These are phyloP conservation scores for Bombus breviceps DNA, from an alignment of 1,140 invertebrate species.

Conservation along the genomic window DNA sequence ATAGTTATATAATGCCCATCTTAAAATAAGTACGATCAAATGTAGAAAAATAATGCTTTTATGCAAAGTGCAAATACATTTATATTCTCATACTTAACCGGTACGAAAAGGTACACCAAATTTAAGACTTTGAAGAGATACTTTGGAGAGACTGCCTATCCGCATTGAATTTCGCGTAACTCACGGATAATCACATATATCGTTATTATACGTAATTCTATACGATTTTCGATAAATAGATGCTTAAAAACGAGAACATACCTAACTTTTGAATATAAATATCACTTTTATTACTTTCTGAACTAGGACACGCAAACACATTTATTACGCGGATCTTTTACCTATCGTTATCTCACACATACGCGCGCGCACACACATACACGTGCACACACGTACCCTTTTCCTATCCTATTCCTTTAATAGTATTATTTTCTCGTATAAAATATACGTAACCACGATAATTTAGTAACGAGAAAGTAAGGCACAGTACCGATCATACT, in stretches of 20 bases:
- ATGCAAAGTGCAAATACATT: not conserved
- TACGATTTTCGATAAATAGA: not conserved
- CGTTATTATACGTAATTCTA: not conserved
- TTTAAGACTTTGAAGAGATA: not conserved
- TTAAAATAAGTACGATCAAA: not conserved
- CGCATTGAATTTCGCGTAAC: not conserved
- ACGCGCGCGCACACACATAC: too few relatives aligned
- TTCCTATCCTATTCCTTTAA: not conserved
- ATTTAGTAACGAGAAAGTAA: not conserved
- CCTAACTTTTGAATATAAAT: not conserved
- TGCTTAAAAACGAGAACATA: not conserved
- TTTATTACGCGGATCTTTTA: not conserved
- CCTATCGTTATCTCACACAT: not conserved
- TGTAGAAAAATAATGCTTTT: too few relatives aligned
- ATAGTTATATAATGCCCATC: not conserved
- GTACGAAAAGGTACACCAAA: too few relatives aligned
- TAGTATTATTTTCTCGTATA: not conserved
- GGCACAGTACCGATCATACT: not conserved
- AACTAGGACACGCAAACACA: not conserved
- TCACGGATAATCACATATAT: not conserved
- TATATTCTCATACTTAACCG: not conserved
- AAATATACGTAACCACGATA: not conserved
- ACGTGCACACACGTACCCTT: not conserved
- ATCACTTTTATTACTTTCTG: not conserved
- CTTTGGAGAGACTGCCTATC: not conserved